Conservation (phyloP, 2,888 invertebrate species). For the Drymonia ruficornis region DNA sequence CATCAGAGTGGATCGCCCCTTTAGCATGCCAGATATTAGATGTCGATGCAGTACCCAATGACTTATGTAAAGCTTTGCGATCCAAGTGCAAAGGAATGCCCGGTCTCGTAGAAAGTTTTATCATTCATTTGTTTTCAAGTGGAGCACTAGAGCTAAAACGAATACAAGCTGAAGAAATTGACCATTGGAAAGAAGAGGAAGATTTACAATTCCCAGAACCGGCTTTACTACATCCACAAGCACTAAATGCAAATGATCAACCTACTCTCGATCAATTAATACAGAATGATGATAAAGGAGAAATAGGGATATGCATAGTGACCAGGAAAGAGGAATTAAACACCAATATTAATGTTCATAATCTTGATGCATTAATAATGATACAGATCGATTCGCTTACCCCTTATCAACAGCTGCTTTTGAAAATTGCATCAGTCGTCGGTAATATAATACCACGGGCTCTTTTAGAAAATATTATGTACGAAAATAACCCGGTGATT, state of each 20-base stretch:
- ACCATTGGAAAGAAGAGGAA: slow-evolving; percentile 47
- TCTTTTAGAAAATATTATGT: slow-evolving; percentile 81
- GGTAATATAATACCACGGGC: slow-evolving; percentile 82
- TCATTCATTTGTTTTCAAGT: slow-evolving; percentile 78
- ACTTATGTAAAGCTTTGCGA: slow-evolving; percentile 75
- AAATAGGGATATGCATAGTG: slow-evolving; percentile 64
- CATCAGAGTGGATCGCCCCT: slow-evolving; percentile 66
- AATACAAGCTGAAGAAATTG: slow-evolving; percentile 52
- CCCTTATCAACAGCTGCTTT: slow-evolving; percentile 84
- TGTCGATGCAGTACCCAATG: slow-evolving; percentile 82
- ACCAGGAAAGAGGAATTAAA: slow-evolving; percentile 64
- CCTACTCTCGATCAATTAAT: slow-evolving; percentile 53
- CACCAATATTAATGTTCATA: slow-evolving; percentile 68
- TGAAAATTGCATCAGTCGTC: slow-evolving; percentile 85
- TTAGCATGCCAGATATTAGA: slow-evolving; percentile 86
- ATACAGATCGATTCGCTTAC: slow-evolving; percentile 84
- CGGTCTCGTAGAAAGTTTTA: slow-evolving; percentile 80
- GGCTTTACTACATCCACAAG: slow-evolving; percentile 60
- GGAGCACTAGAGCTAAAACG: slow-evolving; percentile 69
- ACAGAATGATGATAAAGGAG: slow-evolving; percentile 50
- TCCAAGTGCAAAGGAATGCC: slow-evolving; percentile 79
- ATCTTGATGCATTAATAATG: slow-evolving; percentile 77
- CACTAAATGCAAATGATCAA: slow-evolving; percentile 63
- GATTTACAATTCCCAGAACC: slow-evolving; percentile 69
- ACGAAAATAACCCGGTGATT: slow-evolving; percentile 74